These are phyloP conservation scores for Pseudolycoriella hygida DNA, from an alignment of 2,888 invertebrate species.

Conservation along the genomic window DNA sequence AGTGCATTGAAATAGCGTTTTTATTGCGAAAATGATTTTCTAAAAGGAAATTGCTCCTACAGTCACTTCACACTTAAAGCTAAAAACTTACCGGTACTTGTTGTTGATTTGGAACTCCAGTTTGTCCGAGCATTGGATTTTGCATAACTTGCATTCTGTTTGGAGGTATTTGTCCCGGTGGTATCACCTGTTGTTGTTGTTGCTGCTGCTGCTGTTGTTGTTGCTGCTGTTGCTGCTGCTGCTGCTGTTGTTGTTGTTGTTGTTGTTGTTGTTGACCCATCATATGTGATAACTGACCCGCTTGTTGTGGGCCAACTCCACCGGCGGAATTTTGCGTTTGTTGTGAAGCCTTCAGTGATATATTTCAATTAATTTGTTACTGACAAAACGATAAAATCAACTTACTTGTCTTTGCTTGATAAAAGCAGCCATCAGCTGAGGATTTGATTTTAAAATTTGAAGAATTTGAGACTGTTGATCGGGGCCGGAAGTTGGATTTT, in stretches of 20 bases:
- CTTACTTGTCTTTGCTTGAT: constrained; percentile 66
- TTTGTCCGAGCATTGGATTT: constrained; percentile 22
- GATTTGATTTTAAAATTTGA: constrained; percentile 81
- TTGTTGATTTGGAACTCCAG: constrained; percentile 16
- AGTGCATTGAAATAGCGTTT: too few species aligned
- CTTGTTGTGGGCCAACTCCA: constrained; percentile 19
- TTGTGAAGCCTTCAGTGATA: constrained; percentile 1
- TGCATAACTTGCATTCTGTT: constrained; percentile 27
- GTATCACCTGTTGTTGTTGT: constrained; percentile 27
- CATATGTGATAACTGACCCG: constrained; percentile 27
- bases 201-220: constrained; percentile 19
- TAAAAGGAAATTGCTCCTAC: too few species aligned
- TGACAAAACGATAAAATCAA: constrained; percentile 11
- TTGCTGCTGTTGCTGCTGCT: constrained; percentile 26
- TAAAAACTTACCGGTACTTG: constrained; percentile 27
- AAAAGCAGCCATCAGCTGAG: constrained; percentile 88
- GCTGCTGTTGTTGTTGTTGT: constrained; percentile 10
- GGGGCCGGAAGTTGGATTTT: constrained; percentile 59
- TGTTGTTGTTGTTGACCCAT: constrained; percentile 24
- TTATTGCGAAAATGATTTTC: too few species aligned
- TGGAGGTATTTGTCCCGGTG: constrained; percentile 29
- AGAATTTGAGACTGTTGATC: constrained; percentile 85
- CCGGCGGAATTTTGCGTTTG: constrained; percentile 24
- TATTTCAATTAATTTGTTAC: background rate
- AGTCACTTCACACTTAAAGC: too few species aligned